Evolutionary conservation across 2,888 invertebrate genomes (phyloP), one percentile per base, ranked within the genome.

Genomic region (Seira sanloemensis): DNA sequence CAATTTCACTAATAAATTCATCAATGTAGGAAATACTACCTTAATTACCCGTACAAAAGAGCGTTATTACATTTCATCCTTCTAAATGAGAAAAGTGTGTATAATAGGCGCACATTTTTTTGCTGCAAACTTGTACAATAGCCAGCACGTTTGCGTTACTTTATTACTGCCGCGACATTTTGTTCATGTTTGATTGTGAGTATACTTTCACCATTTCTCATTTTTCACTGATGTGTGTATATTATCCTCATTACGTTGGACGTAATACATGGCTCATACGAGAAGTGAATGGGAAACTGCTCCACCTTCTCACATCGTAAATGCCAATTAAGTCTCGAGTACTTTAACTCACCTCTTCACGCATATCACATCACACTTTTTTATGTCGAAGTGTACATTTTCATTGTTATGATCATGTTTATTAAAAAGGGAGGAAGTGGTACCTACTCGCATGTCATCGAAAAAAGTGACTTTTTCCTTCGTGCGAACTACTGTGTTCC

Each of bases 131-230:
- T 7, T 58, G 58, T 4, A 58, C 58, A 58, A 58, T 58, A 7
- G n/a, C 58, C 58, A 58, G 4, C 58, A 58, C 9, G 58, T n/a
- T n/a, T n/a, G n/a, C n/a, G n/a, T 4, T 58, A 58, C 18, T 58
- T 58, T 58, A 58, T 58, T 58, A 37, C 24, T 46, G 46, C 58
- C 58, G 24, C 50, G 50, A 69, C 77, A 58, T 77, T 67, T 68
- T 67, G 18, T 76, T 50, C 76, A 77, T 58, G 58, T 37, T 9
- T n/a, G n/a, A n/a, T 37, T 37, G 5, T 37, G 37, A 4, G 37
- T 4, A 37, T 78, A 80, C 74, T 80, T 74, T 80, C 74, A 80
- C 80, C 80, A 62, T 74, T 74, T 80, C 74, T 80, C 80, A 74
- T 67, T 73, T 79, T 80, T 73, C 67, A 62, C 65, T 65, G 37